phyloP scores from a whole-genome alignment of 2,888 invertebrate genomes.

The Ethmia dodecea region DNA sequence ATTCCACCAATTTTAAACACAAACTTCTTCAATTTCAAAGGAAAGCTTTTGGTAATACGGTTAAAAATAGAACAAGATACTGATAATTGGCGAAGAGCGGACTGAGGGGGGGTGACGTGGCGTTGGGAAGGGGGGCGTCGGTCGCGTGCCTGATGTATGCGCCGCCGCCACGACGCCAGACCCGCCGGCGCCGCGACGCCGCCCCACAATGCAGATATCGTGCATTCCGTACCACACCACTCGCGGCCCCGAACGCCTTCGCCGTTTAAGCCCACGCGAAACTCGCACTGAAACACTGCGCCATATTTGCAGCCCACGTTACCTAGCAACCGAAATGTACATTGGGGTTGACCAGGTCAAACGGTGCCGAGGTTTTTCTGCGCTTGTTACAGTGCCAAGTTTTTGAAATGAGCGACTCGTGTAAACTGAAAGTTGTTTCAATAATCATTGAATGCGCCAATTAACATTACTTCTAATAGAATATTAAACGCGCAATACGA shows the following conservation, averaged over 20 bases:
- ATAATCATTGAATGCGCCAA: too few relatives aligned
- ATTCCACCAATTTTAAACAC: too few relatives aligned
- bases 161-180: conserved; percentile 71
- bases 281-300: conserved; percentile 17
- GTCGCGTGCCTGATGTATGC: conserved; percentile 65
- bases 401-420: too few relatives aligned
- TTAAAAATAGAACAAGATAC: conserved; percentile 53
- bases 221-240: conserved; percentile 47
- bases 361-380: too few relatives aligned
- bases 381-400: too few relatives aligned
- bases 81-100: conserved; percentile 52
- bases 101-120: conserved; percentile 18
- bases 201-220: conserved; percentile 72
- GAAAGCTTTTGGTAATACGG: conserved; percentile 19
- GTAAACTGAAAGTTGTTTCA: too few relatives aligned
- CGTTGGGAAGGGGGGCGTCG: conserved; percentile 24
- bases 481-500: too few relatives aligned
- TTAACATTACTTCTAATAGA: too few relatives aligned
- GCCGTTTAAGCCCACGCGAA: conserved; percentile 41
- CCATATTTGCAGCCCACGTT: conserved; percentile 9
- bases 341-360: too few relatives aligned
- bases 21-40: too few relatives aligned
- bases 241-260: conserved; percentile 39
- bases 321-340: conserved; percentile 11
- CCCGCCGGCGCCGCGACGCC: conserved; percentile 70